A percentile compares a stretch with the other conserved stretches of the same genome.
Conservation (phyloP, 1,140 invertebrate genomes). For the Sipha flava region DNA sequence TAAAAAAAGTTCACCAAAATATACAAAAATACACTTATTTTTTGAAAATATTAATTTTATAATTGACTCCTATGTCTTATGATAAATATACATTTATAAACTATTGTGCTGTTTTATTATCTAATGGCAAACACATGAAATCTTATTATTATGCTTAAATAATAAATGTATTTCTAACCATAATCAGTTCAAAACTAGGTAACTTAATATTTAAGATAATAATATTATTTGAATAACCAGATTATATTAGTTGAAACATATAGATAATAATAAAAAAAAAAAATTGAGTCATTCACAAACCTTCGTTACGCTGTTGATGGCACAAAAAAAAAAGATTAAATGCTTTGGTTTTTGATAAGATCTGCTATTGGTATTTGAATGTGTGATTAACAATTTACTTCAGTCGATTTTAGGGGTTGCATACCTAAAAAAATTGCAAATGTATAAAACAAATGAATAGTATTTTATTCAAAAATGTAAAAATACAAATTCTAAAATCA, state of each 20-base stretch:
- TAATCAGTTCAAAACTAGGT: slow-evolving; percentile 24
- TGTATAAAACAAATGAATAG: not conserved
- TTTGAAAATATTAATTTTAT: not conserved
- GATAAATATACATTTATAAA: not conserved
- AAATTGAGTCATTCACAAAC: slow-evolving; percentile 26
- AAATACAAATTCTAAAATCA: no score
- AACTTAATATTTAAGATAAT: slow-evolving; percentile 30
- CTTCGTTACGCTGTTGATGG: not conserved
- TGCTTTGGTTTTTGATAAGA: slow-evolving; percentile 9
- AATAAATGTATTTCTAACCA: slow-evolving; percentile 5
- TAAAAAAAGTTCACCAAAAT: not conserved
- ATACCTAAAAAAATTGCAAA: slow-evolving; percentile 13
- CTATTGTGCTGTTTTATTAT: slow-evolving; percentile 3
- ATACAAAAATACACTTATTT: slow-evolving; percentile 1
- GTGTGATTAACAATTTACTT: slow-evolving; percentile 21
- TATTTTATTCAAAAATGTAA: no score
- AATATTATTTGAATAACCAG: slow-evolving; percentile 16
- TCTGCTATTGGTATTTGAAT: not conserved
- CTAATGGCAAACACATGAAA: not conserved
- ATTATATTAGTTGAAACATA: slow-evolving; percentile 7
- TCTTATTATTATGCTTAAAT: not conserved
- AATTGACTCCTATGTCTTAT: slow-evolving; percentile 10
- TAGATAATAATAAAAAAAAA: not conserved
- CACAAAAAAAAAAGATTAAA: slow-evolving; percentile 6
- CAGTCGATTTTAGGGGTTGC: slow-evolving; percentile 18